These are phyloP conservation scores for Clytia hemisphaerica DNA, from an alignment of 30 jellyfish, hydroid and myxozoan species.

Conservation along the genomic window DNA sequence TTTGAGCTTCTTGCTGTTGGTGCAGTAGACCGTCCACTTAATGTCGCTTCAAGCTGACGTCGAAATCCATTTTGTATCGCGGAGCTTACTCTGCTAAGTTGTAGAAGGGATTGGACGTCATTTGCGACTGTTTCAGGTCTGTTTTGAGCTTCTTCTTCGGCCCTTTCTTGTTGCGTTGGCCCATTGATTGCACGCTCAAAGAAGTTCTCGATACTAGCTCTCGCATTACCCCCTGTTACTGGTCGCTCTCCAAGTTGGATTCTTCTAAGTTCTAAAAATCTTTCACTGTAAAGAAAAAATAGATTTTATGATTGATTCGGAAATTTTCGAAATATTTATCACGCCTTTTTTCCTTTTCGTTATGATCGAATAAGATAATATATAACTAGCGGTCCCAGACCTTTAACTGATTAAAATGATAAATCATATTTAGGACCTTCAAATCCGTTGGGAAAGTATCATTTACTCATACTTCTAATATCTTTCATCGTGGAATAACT, in stretches of 20 bases:
- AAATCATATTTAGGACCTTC: too few species aligned
- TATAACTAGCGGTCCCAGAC: too few species aligned
- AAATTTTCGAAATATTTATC: too few species aligned
- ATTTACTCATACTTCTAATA: too few species aligned
- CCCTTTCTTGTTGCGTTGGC: conserved; percentile 20
- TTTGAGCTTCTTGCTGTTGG: background rate
- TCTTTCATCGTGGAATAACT: too few species aligned
- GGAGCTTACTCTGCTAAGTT: conserved; percentile 67
- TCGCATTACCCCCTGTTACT: conserved; percentile 71
- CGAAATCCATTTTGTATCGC: conserved; percentile 57
- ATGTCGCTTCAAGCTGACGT: conserved; percentile 41
- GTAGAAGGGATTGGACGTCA: conserved; percentile 62
- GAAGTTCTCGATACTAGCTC: conserved; percentile 50
- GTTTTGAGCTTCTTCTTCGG: conserved; percentile 1
- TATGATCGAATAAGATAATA: too few species aligned
- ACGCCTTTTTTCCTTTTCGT: too few species aligned
- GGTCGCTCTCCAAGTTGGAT: conserved; percentile 69
- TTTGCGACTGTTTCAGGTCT: conserved; percentile 44
- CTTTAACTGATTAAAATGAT: too few species aligned
- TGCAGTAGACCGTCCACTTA: conserved; percentile 15
- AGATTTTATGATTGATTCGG: too few species aligned
- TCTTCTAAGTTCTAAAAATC: conserved; percentile 57
- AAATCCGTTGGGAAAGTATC: too few species aligned
- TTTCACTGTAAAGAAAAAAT: conserved; percentile 51
- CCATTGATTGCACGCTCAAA: conserved; percentile 52